Evolutionary conservation across 1,140 invertebrate species (phyloP).

Genomic region (Papilio dardanus): DNA sequence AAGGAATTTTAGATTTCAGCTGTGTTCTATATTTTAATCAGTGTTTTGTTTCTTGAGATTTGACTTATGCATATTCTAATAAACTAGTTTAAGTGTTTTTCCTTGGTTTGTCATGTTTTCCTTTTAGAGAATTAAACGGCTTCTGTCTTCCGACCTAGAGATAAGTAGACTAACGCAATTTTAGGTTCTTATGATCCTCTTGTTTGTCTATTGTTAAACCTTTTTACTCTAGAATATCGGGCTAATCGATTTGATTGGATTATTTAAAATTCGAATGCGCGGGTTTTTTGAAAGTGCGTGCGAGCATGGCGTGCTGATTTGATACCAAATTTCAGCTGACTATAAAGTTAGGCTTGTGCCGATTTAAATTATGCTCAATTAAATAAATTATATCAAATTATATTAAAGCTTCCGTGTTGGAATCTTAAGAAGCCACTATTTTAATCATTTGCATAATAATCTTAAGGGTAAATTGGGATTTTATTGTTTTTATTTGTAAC

Average conservation of each 20-base stretch:
- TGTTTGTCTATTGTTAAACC: not conserved
- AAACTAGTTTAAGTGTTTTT: too few species aligned
- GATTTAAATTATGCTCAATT: constrained; percentile 39
- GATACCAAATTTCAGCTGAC: constrained; percentile 47
- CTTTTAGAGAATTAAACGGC: too few species aligned
- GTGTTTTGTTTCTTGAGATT: not conserved
- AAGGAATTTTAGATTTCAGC: not conserved
- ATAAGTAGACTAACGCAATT: too few species aligned
- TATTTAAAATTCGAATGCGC: constrained; percentile 16
- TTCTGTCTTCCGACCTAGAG: too few species aligned
- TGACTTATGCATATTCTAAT: too few species aligned
- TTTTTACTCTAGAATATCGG: not conserved
- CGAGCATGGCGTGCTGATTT: constrained; percentile 46
- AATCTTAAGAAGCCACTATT: constrained; percentile 43
- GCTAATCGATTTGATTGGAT: constrained; percentile 27
- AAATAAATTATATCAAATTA: constrained; percentile 31
- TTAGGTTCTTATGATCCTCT: too few species aligned
- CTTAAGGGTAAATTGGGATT: not conserved
- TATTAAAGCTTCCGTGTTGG: constrained; percentile 55
- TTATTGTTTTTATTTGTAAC: not conserved
- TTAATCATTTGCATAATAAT: not conserved
- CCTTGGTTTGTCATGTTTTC: too few species aligned
- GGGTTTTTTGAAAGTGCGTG: constrained; percentile 40
- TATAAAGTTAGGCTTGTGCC: constrained; percentile 53
- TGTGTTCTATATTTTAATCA: not conserved